Conservation (phyloP, 2,797 vertebrate species). For the Sebastes itinus region DNA sequence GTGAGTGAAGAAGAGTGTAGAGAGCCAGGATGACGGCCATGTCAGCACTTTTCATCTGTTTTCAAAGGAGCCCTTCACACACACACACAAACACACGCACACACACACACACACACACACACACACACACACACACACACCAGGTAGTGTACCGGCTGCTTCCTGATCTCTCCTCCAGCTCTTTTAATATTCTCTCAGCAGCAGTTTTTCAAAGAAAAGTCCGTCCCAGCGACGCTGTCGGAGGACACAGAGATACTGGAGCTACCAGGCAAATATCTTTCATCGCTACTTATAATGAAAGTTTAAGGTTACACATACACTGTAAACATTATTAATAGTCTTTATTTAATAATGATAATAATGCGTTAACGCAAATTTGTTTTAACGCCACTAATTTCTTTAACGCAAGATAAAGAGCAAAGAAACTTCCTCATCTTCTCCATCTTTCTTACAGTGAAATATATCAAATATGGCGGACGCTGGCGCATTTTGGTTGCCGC, state of each 20-base stretch:
- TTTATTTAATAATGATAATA: too few relatives aligned
- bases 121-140: too few relatives aligned
- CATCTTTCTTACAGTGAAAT: neutral
- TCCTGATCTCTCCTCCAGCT: conserved; percentile 45
- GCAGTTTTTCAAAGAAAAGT: conserved; percentile 69
- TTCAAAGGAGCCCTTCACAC: conserved; percentile 64
- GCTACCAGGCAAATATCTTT: too few relatives aligned
- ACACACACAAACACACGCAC: neutral
- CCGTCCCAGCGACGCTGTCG: conserved; percentile 43
- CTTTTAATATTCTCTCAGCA: conserved; percentile 71
- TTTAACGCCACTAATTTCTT: too few relatives aligned
- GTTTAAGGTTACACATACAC: neutral
- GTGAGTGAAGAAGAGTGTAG: conserved; percentile 20
- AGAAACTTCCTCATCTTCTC: neutral
- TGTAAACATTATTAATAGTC: neutral
- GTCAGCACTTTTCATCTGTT: conserved; percentile 77
- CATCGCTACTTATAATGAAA: too few relatives aligned
- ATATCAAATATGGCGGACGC: too few relatives aligned
- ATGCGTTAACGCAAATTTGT: too few relatives aligned
- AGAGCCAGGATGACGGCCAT: conserved; percentile 50
- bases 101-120: too few relatives aligned
- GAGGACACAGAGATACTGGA: neutral
- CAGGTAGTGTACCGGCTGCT: conserved; percentile 29
- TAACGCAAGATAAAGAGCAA: neutral
- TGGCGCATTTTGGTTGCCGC: too few relatives aligned